Evolutionary conservation across 2,113 vertebrate genomes (phyloP).

Genomic region (Myocastor coypus): DNA sequence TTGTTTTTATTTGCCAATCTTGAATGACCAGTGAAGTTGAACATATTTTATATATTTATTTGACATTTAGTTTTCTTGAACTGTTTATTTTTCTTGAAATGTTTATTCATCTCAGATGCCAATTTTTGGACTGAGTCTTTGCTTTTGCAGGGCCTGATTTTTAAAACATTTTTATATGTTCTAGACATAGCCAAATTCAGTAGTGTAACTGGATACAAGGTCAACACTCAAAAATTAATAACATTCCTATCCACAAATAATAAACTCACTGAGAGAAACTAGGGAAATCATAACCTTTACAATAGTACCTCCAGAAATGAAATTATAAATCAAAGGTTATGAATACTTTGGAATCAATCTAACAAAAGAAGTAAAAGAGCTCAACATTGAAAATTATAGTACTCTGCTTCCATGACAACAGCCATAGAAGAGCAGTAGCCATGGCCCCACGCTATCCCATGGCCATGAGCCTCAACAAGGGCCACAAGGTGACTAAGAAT

Average conservation of each 20-base stretch:
- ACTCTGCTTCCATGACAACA: background rate
- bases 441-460: no score
- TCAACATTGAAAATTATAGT: background rate
- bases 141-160: background rate
- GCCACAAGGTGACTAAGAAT: no score
- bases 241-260: background rate
- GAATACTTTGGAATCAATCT: background rate
- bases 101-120: background rate
- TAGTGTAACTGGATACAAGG: background rate
- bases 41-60: background rate
- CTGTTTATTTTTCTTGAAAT: no score
- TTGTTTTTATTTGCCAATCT: background rate
- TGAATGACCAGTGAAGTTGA: background rate
- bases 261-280: background rate
- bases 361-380: background rate
- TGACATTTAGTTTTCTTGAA: background rate
- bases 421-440: no score
- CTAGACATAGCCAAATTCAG: background rate
- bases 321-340: no score
- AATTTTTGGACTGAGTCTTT: background rate
- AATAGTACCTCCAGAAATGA: background rate
- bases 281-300: background rate
- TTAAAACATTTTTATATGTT: background rate
- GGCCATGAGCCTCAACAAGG: no score
- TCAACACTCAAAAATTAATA: background rate